phyloP scores from a whole-genome alignment of 2,888 invertebrate species.

The Catocala sponsa region DNA sequence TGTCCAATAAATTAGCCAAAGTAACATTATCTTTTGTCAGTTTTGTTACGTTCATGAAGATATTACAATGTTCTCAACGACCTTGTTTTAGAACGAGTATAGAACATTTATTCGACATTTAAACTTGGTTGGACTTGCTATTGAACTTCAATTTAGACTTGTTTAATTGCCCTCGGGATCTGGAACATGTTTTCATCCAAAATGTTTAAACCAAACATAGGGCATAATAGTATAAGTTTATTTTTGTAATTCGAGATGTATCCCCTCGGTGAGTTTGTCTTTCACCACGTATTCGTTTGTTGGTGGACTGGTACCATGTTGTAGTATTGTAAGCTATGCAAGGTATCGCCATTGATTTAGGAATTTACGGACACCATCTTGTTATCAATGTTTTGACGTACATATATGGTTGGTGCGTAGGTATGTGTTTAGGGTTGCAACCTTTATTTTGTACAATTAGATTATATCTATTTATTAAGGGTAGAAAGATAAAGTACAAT shows the following conservation, averaged over 20 bases:
- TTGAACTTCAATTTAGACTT: constrained; percentile 15
- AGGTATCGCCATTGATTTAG: too few relatives aligned
- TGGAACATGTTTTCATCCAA: not conserved
- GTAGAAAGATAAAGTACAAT: too few relatives aligned
- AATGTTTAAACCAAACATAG: not conserved
- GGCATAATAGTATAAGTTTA: not conserved
- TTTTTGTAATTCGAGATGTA: not conserved
- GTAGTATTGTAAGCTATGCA: too few relatives aligned
- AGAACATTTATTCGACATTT: constrained; percentile 1
- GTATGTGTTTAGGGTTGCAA: too few relatives aligned
- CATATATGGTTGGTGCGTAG: too few relatives aligned
- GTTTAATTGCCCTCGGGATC: not conserved
- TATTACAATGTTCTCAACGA: not conserved
- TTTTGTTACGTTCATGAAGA: not conserved
- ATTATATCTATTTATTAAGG: too few relatives aligned
- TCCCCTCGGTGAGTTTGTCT: not conserved
- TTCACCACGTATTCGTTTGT: not conserved
- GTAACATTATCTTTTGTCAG: too few relatives aligned
- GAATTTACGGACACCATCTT: too few relatives aligned
- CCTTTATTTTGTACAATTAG: too few relatives aligned
- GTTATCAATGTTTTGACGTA: too few relatives aligned
- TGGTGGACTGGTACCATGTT: too few relatives aligned
- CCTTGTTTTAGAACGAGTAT: not conserved
- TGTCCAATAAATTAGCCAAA: too few relatives aligned
- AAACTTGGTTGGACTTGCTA: not conserved